A percentile compares a stretch with the other conserved stretches of the same genome.
These are phyloP conservation scores for Hypomecis punctinalis DNA, from an alignment of 2,888 invertebrate genomes.

Conservation along the genomic window DNA sequence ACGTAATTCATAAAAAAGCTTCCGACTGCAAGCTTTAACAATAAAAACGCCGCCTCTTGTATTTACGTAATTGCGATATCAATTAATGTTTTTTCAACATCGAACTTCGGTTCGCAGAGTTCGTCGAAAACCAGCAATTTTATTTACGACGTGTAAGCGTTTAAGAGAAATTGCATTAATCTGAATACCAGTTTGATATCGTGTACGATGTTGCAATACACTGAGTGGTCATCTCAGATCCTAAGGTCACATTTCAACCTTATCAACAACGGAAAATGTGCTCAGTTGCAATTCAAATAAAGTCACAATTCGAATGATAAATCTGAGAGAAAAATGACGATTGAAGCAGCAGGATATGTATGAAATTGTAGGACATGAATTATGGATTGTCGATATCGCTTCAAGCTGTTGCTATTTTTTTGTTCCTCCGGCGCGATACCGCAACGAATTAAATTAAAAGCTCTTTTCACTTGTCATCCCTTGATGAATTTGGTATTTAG, in stretches of 20 bases:
- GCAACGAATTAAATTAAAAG: constrained; percentile 85
- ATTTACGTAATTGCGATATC: constrained; percentile 64
- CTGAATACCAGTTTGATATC: constrained; percentile 84
- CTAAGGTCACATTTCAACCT: constrained; percentile 55
- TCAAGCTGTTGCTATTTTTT: constrained; percentile 84
- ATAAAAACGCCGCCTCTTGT: constrained; percentile 50
- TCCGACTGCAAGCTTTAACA: constrained; percentile 49
- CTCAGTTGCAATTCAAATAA: constrained; percentile 54
- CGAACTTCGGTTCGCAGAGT: constrained; percentile 66
- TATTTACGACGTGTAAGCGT: constrained; percentile 85
- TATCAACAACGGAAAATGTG: constrained; percentile 51
- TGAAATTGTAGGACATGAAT: constrained; percentile 85
- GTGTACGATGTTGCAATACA: constrained; percentile 83
- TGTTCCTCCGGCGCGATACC: constrained; percentile 79
- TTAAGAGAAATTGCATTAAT: constrained; percentile 86
- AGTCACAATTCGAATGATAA: constrained; percentile 61
- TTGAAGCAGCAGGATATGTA: constrained; percentile 66
- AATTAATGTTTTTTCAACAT: constrained; percentile 73
- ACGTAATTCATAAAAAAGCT: constrained; percentile 44
- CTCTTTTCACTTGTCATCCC: constrained; percentile 84
- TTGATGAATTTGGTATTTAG: constrained; percentile 83
- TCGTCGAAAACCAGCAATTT: constrained; percentile 79
- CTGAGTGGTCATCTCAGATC: constrained; percentile 58
- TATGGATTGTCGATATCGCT: constrained; percentile 85
- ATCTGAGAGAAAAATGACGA: constrained; percentile 55